A percentile compares a stretch with the other conserved stretches of the same genome.
phyloP scores from a whole-genome alignment of 2,888 invertebrate species.

The Myopa testacea region DNA sequence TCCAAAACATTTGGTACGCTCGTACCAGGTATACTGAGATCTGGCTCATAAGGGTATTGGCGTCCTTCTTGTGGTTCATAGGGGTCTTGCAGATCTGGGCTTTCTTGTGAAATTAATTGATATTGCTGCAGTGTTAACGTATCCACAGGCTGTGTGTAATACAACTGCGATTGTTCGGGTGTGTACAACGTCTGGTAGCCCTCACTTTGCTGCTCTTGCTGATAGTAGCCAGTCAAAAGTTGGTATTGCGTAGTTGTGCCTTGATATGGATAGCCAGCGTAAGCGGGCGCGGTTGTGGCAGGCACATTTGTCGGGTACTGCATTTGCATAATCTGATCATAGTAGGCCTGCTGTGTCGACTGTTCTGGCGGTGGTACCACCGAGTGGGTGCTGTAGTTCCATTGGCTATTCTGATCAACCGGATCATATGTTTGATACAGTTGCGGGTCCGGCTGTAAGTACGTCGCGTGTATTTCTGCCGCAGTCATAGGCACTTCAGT shows the following conservation, averaged over 20 bases:
- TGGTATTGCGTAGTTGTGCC: constrained; percentile 59
- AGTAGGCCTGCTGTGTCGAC: constrained; percentile 54
- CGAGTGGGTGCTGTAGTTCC: constrained; percentile 48
- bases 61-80: constrained; percentile 42
- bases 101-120: constrained; percentile 40
- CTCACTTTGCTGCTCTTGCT: constrained; percentile 53
- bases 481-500: constrained; percentile 58
- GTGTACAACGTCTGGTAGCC: constrained; percentile 54
- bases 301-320: constrained; percentile 54
- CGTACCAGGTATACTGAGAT: constrained; percentile 46
- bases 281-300: constrained; percentile 42
- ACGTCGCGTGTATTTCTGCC: constrained; percentile 62
- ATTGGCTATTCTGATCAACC: constrained; percentile 60
- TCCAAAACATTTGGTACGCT: constrained; percentile 53
- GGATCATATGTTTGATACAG: constrained; percentile 62
- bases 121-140: constrained; percentile 40
- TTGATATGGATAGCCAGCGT: constrained; percentile 56
- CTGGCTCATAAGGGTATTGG: constrained; percentile 45
- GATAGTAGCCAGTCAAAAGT: constrained; percentile 60
- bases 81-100: constrained; percentile 23
- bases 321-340: constrained; percentile 64
- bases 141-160: constrained; percentile 52
- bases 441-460: constrained; percentile 61
- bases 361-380: constrained; percentile 42
- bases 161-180: constrained; percentile 55